Conservation (phyloP, 2,797 vertebrate genomes). For the Oryzias dopingdopingensis region DNA sequence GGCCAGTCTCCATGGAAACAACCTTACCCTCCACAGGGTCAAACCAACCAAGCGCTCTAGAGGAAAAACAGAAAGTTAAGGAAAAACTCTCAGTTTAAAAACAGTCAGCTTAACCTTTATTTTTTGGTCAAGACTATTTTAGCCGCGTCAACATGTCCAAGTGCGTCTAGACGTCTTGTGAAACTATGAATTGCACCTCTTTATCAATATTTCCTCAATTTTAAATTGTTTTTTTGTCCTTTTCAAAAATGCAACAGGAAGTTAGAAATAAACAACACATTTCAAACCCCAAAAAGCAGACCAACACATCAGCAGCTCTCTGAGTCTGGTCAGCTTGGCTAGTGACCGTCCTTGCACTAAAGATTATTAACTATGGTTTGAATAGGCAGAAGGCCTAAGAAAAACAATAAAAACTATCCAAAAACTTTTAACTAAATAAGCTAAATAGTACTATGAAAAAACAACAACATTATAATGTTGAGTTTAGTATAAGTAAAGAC, state of each 20-base stretch:
- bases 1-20: conserved; percentile 64
- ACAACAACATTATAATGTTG: too few relatives aligned
- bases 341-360: too few relatives aligned
- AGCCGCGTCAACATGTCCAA: conserved; percentile 1
- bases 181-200: not conserved
- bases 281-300: not conserved
- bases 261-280: too few relatives aligned
- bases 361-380: too few relatives aligned
- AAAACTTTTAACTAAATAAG: too few relatives aligned
- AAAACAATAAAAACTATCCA: too few relatives aligned
- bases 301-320: not conserved
- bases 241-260: too few relatives aligned
- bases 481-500: too few relatives aligned
- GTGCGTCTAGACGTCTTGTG: not conserved
- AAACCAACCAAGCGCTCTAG: conserved; percentile 16
- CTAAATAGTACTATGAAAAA: too few relatives aligned
- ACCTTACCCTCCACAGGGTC: conserved; percentile 69
- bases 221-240: too few relatives aligned
- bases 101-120: not conserved
- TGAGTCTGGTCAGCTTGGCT: too few relatives aligned
- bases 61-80: not conserved
- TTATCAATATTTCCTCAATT: not conserved
- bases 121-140: not conserved
- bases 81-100: not conserved
- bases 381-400: too few relatives aligned